Conservation (phyloP, 2,113 vertebrate genomes). For the Corythoichthys haematopterus region DNA sequence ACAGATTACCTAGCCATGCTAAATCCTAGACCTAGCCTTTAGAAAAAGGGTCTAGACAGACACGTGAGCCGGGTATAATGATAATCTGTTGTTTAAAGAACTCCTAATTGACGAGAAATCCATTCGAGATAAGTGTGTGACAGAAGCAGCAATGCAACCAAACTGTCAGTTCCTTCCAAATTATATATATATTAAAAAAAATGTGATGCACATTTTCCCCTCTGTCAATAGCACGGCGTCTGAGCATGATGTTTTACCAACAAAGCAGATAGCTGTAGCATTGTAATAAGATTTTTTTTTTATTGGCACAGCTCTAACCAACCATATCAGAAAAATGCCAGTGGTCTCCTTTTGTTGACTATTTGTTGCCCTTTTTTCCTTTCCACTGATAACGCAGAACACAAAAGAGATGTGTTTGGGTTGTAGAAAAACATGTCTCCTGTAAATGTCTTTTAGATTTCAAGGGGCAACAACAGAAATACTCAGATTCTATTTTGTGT, state of each 20-base stretch:
- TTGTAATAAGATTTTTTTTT: not conserved
- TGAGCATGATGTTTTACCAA: not conserved
- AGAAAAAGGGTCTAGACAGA: slow-evolving; percentile 38
- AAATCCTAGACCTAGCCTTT: slow-evolving; percentile 70
- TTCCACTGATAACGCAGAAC: too few species aligned
- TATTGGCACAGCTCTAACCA: not conserved
- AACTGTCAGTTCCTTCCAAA: slow-evolving; percentile 2
- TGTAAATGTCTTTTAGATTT: too few species aligned
- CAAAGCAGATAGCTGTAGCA: not conserved
- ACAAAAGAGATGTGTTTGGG: too few species aligned
- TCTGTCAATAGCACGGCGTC: too few species aligned
- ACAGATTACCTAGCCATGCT: slow-evolving; percentile 76
- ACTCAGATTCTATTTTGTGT: too few species aligned
- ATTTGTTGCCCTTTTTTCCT: too few species aligned
- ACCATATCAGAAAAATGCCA: not conserved
- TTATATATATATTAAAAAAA: not conserved
- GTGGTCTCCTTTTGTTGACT: too few species aligned
- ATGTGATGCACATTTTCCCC: not conserved
- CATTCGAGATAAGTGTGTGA: slow-evolving; percentile 4
- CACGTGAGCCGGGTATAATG: slow-evolving; percentile 21
- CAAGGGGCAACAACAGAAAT: too few species aligned
- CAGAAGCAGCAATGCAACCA: not conserved
- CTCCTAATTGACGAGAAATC: slow-evolving; percentile 17
- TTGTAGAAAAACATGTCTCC: too few species aligned
- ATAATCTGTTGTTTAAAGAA: slow-evolving; percentile 41